Conservation (phyloP, 2,888 invertebrate species). For the Drosophila hamatofila region DNA sequence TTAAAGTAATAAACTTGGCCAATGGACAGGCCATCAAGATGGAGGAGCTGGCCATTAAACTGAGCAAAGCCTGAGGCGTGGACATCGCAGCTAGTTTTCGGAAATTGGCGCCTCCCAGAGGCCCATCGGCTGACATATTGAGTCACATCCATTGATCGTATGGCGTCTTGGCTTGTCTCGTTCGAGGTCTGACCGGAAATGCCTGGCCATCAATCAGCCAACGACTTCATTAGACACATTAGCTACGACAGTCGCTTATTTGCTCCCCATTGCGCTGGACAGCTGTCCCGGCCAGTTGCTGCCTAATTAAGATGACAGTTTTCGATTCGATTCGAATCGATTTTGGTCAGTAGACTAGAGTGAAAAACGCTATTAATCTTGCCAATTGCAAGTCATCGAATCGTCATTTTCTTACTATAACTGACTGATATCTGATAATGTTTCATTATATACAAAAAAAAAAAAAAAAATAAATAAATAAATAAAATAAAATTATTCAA, state of each 20-base stretch:
- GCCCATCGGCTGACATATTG: constrained; percentile 57
- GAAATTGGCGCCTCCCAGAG: constrained; percentile 58
- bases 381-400: constrained; percentile 10
- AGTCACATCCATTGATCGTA: constrained; percentile 75
- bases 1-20: constrained; percentile 75
- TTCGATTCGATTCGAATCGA: constrained; percentile 40
- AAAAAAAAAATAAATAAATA: too few relatives aligned
- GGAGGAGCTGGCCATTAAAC: constrained; percentile 53
- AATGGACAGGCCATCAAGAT: constrained; percentile 57
- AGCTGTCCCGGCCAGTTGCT: constrained; percentile 51
- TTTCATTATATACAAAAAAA: too few relatives aligned
- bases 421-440: neutral
- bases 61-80: constrained; percentile 6
- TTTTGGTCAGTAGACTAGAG: constrained; percentile 33
- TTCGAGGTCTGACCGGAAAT: constrained; percentile 55
- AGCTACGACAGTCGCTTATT: constrained; percentile 25
- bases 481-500: too few relatives aligned
- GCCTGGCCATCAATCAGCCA: constrained; percentile 70
- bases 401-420: neutral
- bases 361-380: constrained; percentile 67
- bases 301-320: constrained; percentile 66
- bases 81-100: constrained; percentile 58
- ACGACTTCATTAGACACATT: constrained; percentile 75
- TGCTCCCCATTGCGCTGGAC: constrained; percentile 41
- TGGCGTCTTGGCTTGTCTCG: constrained; percentile 31